These are phyloP conservation scores for Tipula unca DNA, from an alignment of 2,888 invertebrate genomes.

Conservation along the genomic window DNA sequence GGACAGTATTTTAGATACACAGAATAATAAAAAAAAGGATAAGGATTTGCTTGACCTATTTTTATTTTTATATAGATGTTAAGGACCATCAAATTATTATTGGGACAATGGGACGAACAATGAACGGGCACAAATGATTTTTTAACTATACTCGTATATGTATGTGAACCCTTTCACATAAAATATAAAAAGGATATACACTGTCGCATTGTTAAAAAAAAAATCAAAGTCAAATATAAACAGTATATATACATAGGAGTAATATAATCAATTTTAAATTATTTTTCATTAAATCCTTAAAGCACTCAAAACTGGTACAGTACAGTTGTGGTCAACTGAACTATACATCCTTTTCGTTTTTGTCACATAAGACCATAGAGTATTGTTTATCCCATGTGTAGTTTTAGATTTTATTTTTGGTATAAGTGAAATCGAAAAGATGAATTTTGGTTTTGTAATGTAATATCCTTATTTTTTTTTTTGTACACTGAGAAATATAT, in stretches of 20 bases:
- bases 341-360: background rate
- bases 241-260: background rate
- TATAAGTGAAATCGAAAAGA: background rate
- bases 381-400: background rate
- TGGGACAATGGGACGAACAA: background rate
- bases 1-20: background rate
- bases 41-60: conserved; percentile 8
- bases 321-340: background rate
- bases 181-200: background rate
- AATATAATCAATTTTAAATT: background rate
- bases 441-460: background rate
- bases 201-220: background rate
- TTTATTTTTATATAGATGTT: background rate
- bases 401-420: background rate
- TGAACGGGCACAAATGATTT: background rate
- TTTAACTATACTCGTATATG: background rate
- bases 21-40: background rate
- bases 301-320: background rate
- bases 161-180: background rate
- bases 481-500: background rate
- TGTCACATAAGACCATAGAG: background rate
- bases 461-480: background rate
- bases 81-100: conserved; percentile 8
- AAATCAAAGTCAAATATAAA: background rate
- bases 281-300: background rate